Base-by-base conservation (phyloP, 37 sponge, comb jelly and placozoan genomes). In the Ianthella basta region DNA sequence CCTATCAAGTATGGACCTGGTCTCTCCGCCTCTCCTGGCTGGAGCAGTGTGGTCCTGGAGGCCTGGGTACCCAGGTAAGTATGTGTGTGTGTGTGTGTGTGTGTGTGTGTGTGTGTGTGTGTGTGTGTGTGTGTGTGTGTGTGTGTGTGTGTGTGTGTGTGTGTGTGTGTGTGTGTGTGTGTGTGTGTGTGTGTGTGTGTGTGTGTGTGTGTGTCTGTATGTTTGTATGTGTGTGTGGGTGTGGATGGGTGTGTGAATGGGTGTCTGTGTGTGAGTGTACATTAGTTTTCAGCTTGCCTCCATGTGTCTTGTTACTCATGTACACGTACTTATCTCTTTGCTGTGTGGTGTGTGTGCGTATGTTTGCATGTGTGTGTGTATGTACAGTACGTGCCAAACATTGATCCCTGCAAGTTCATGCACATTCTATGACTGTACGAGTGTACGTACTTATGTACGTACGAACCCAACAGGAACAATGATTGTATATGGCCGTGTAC, bases 41-140 rank as follows among this genome's bases (percentile, higher is more conserved):
- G 68, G 77, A 25, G 86, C 90, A 15, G 61, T 86, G 27, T 90
- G 90, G 90, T 81, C 86, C 20, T 90, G 88, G 88, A 44, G 73
- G 38, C 56, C 36, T 53, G 84, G 73, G 19, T 38, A 66, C 34
- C 72, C 61, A 33, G 55, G 61, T 66, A 4, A 70, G 70, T 0
- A 15, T 36, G 66, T 64, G 66, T 61, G 66, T 37, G 20, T 64
- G 54, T 12, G 29, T 56, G 34, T 56, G 59, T 80, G 33, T 56
- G 56, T 14, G 57, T 19, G 60, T 80, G 81, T 80, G 81, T 55
- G 74, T 72, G 85, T 84, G 74, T 72, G 74, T 84, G 60, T 72
- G 60, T 56, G 56, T 72, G 75, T 73, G 39, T 55, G 72, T 56
- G 59, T 25, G 16, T 55, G 57, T 59, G 15, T 55, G 80, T 79